Percentiles rank a stretch among this genome's conserved stretches.
Conservation (phyloP, 2,113 vertebrate genomes). For the Chlamydotis undulata region DNA sequence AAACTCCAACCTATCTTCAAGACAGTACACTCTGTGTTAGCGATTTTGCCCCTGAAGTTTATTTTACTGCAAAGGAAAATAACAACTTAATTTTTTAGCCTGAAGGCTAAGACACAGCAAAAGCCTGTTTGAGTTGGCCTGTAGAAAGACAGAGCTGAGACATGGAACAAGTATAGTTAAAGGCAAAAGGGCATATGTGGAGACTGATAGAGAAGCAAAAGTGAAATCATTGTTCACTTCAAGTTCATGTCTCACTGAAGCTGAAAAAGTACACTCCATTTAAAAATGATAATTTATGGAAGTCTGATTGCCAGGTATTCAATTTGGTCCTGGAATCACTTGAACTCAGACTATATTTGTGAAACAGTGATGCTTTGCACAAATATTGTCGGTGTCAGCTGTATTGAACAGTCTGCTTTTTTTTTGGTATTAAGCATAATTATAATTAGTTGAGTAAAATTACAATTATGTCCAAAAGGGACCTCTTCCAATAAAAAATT, state of each 20-base stretch:
- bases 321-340: constrained; percentile 37
- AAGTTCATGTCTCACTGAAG: neutral
- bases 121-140: neutral
- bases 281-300: constrained; percentile 33
- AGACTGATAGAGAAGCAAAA: neutral
- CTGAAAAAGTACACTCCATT: neutral
- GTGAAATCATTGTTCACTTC: neutral
- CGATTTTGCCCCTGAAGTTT: neutral
- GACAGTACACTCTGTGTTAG: neutral
- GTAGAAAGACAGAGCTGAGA: neutral
- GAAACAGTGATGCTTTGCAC: constrained; percentile 23
- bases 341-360: constrained; percentile 28
- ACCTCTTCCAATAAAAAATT: constrained; percentile 9
- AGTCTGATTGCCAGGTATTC: constrained; percentile 39
- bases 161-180: neutral
- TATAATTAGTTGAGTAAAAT: constrained; percentile 45
- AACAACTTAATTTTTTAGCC: neutral
- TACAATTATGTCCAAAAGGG: constrained; percentile 18
- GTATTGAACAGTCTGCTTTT: neutral
- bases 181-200: neutral
- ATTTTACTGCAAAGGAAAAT: neutral
- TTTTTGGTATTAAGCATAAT: neutral
- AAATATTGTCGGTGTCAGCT: constrained; percentile 49
- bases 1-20: neutral
- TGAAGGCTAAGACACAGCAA: neutral